Base-by-base conservation (phyloP, 2,797 vertebrate genomes). In the Synanceia verrucosa region DNA sequence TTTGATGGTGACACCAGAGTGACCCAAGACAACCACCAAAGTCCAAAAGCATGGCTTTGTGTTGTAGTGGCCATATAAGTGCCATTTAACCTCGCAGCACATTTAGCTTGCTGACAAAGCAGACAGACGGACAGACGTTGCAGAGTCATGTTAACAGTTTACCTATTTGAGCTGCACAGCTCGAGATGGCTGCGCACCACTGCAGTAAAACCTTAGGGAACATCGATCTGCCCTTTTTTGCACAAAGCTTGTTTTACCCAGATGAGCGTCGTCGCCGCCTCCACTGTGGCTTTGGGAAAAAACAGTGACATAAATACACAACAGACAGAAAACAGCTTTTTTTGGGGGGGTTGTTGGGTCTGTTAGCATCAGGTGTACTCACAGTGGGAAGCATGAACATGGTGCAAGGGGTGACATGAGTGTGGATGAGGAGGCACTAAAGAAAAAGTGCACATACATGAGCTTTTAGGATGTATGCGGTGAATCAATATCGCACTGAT, bases 141-240 rank as follows among this genome's bases (percentile, higher is more conserved):
- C 12, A 59, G 73, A 44, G 78, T 75, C 28, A 60, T 72, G 65
- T 28, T 62, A 41, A 73, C 69, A 14, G 73, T 73, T 94, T 94
- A 94, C 93, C 93, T 93, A 94, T 85, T 90, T 90, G 65, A 81
- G 92, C 87, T 41, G 89, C 85, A 57, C 93, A 93, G 89, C 89
- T 90, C 31, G 90, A 91, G 82, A 92, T 76, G 73, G 92, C 91
- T 79, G 91, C 73, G 67, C 89, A 92, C 91, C 93, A 93, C 88
- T 93, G 93, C 92, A 94, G 94, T 84, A 93, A 91, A 91, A 93
- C 92, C 88, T 93, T 89, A 90, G 93, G 93, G 84, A 94, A 84
- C 92, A 94, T 94, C 82, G 91, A 90, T 86, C 86, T 87, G 82
- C 84, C 75, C 77, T 78, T 83, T 31, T 84, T 79, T 81, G 87